Conservation (phyloP, 2,797 vertebrate species). For the Bradypodion ventrale region DNA sequence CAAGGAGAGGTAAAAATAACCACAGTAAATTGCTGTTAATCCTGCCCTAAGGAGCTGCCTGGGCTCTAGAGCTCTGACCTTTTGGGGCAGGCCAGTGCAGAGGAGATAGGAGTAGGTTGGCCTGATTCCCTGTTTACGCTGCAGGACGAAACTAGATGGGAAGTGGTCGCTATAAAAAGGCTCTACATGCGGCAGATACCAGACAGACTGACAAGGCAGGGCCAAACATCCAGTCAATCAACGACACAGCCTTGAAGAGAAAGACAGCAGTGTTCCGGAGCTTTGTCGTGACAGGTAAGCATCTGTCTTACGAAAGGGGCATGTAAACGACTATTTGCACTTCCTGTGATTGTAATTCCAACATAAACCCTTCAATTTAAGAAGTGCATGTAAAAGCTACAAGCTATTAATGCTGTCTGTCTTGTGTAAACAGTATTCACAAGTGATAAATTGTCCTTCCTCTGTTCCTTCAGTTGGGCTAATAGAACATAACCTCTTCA, state of each 20-base stretch:
- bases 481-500: no score
- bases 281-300: conserved; percentile 10
- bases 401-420: neutral
- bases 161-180: conserved; percentile 36
- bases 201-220: conserved; percentile 2
- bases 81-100: conserved; percentile 8
- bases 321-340: neutral
- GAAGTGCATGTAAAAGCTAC: neutral
- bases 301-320: neutral
- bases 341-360: neutral
- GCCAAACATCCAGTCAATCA: neutral
- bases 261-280: neutral
- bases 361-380: neutral
- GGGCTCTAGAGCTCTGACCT: conserved; percentile 24
- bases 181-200: conserved; percentile 16
- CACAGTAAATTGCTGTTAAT: conserved; percentile 39
- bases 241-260: neutral
- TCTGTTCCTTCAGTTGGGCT: no score
- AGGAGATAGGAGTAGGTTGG: conserved; percentile 10
- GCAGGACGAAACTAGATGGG: conserved; percentile 17
- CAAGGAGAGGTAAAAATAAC: conserved; percentile 38
- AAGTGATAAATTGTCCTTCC: neutral
- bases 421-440: neutral
- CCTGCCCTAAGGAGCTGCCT: conserved; percentile 16
- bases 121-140: neutral